Base-by-base conservation (phyloP, 1,140 invertebrate genomes). In the Leptoteleia sp. region DNA sequence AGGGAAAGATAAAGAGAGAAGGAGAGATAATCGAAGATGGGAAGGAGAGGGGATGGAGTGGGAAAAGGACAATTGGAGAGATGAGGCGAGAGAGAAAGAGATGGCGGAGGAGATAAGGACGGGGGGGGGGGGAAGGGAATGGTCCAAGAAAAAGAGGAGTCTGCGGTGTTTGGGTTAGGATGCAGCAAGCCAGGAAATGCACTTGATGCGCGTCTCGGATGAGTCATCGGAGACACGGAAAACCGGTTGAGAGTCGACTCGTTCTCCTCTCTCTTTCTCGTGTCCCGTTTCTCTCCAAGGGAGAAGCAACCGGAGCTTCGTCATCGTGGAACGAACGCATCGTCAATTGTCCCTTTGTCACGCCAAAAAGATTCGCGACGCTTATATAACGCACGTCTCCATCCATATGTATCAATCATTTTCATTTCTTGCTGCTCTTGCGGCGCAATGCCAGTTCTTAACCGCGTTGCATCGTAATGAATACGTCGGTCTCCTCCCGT, bases 171-270 rank as follows among this genome's bases (percentile, higher is more conserved):
- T 81, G 79, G 77, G 80, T 79, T 79, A 73, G 43, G 80, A 84
- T 82, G 78, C 79, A 83, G 71, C 81, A 81, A 76, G 83, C 77
- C 85, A 88, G 86, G 87, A 89, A 89, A 89, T 89, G 87, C 87
- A 88, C 87, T 89, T 89, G 87, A 89, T 84, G 87, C 85, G 57
- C 42, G 72, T 22, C 50, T 57, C 77, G 79, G 85, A 87, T 89
- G 86, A 89, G 81, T 88, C 86, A 87, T 87, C 85, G 79, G 81
- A 87, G 86, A 88, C 87, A 88, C 85, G 82, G 83, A 82, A 89
- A 89, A 89, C 87, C 85, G 86, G 87, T 89, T 89, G 50, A 67
- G 71, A n/a, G 33, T 43, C 48, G 35, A 57, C 57, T 37, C 48
- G 54, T 31, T 37, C 71, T 50, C 57, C 37, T 31, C 31, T 43